Evolutionary conservation across 2,113 vertebrate species (phyloP), one percentile per base, ranked within the genome.

Genomic region (Chionis minor): DNA sequence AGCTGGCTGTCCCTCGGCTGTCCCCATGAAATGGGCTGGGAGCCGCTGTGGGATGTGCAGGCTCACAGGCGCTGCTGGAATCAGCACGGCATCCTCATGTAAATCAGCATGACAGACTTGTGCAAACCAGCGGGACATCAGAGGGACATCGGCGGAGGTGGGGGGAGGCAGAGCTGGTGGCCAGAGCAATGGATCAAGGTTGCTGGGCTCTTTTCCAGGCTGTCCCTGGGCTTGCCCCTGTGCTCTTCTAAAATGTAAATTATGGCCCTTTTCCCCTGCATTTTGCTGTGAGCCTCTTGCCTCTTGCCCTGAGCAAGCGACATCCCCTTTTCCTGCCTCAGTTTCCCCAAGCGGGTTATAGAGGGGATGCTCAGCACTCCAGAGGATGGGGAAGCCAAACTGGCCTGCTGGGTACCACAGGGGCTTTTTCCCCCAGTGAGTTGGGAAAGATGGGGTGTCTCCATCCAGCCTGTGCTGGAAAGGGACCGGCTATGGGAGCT

Each of bases 1-100:
- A 81, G 65, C 55, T 79, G 84, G 26, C 10, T 65, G 38, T 44
- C 40, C 17, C 56, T 65, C 61, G 9, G 22, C 23, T 66, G 1
- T 24, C 21, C n/a, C 51, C 28, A 4, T 8, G 13, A 27, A 47
- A 18, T 0, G 0, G 47, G 6, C 62, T 30, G 45, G 75, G 51
- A 62, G 33, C 7, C 3, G 0, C 81, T 22, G n/a, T 8, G 38
- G 86, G 38, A 24, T 0, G 4, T 12, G 38, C 38, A 33, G 59
- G n/a, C 17, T 51, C 4, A 0, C 6, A 26, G 52, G 40, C 51
- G 8, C 23, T 14, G 28, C 12, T 14, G n/a, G 74, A 23, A 22
- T 55, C 14, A 11, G 30, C 38, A 19, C 1, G 1, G 52, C 8
- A 6, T 1, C 45, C 54, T 26, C 0, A 1, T 35, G 70, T 6